A percentile compares a stretch with the other conserved stretches of the same genome.
phyloP scores from a whole-genome alignment of 2,797 vertebrate genomes.

The Pseudotriccus pelzelni region DNA sequence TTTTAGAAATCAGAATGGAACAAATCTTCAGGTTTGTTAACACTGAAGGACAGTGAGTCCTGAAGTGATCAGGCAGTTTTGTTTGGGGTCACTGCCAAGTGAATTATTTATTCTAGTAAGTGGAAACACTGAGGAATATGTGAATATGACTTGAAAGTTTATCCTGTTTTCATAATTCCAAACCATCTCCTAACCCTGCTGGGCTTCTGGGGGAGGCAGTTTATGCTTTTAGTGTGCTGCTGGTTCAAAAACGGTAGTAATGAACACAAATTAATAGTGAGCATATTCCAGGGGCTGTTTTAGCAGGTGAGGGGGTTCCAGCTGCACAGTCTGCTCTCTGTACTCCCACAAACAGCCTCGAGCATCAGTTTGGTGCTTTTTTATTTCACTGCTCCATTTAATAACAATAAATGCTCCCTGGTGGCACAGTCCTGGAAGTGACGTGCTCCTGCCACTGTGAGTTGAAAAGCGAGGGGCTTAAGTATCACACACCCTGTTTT shows the following conservation, averaged over 20 bases:
- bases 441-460: accelerated
- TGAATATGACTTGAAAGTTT: background rate
- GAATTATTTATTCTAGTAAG: background rate
- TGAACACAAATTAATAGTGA: background rate
- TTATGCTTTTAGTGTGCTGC: background rate
- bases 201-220: background rate
- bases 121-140: background rate
- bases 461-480: background rate
- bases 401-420: background rate
- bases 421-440: background rate
- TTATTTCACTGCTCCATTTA: background rate
- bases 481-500: accelerated
- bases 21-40: background rate
- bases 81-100: background rate
- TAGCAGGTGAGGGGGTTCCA: background rate
- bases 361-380: background rate
- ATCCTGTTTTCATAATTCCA: background rate
- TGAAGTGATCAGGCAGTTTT: background rate
- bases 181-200: accelerated
- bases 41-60: background rate
- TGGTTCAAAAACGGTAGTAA: background rate
- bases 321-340: background rate
- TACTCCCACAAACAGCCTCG: background rate
- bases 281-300: background rate
- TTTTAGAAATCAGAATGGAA: background rate